Evolutionary conservation across 2,888 invertebrate genomes (phyloP), one percentile per base, ranked within the genome.

Genomic region (Malacosoma neustria): DNA sequence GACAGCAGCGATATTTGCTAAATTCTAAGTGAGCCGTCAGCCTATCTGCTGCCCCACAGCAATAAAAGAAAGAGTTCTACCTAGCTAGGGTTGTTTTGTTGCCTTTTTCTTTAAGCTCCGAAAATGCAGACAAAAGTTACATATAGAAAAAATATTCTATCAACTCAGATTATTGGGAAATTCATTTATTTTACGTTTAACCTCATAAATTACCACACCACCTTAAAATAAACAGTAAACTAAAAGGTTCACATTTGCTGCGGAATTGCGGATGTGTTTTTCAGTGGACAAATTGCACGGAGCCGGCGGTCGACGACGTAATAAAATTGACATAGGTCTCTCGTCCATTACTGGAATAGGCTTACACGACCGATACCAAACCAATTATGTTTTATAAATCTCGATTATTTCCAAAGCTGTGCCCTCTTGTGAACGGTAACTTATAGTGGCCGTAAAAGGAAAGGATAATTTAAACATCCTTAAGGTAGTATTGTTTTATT

Each of bases 351-450:
- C 60, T 51, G 57, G 61, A 71, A 72, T 66, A 63, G 68, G 59
- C 46, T 55, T 45, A 51, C 54, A 57, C 48, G 49, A 41, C 50
- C 65, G 58, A 65, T 67, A 61, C 61, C 52, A 59, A 66, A 65
- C 61, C 69, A 72, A 71, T 72, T 72, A 72, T 67, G 64, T 62
- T 62, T 61, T 60, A 64, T 63, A 64, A 61, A 64, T 63, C 58
- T 66, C 46, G 39, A 49, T 22, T 34, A 32, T 15, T 32, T 35
- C 42, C 34, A 33, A 29, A 40, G 39, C 29, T 35, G 14, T 38
- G 7, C 32, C 9, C 11, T 32, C 13, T 32, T 13, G 13, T 32
- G 6, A 9, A 12, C 13, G 4, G 22, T 22, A 22, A 22, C 22
- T 7, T 22, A 22, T 22, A 5, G 9, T 3, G 22, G 22, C 5